These are phyloP conservation scores for Battus philenor DNA, from an alignment of 1,140 invertebrate species.

Conservation along the genomic window DNA sequence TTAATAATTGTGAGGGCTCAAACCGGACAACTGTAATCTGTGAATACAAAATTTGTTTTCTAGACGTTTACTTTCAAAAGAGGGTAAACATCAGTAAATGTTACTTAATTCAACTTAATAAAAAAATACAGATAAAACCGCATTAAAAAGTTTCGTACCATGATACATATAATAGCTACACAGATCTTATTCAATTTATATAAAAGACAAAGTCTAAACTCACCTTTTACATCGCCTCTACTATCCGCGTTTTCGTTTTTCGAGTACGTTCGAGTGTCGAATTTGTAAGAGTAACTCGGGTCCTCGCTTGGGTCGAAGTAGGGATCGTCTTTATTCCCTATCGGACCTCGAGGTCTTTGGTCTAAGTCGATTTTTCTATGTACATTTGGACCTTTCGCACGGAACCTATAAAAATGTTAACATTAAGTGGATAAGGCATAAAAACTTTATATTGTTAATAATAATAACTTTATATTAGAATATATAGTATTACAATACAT, in stretches of 20 bases:
- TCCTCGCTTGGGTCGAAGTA: slow-evolving; percentile 84
- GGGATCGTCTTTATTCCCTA: slow-evolving; percentile 80
- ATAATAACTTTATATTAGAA: too few relatives aligned
- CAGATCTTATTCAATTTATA: slow-evolving; percentile 9
- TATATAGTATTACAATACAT: too few relatives aligned
- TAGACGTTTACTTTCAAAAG: too few relatives aligned
- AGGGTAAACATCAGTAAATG: too few relatives aligned
- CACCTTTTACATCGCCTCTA: slow-evolving; percentile 77
- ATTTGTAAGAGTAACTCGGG: slow-evolving; percentile 82
- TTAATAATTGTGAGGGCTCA: too few relatives aligned
- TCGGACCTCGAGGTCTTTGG: slow-evolving; percentile 78
- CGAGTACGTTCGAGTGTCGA: slow-evolving; percentile 79
- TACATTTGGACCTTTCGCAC: slow-evolving; percentile 81
- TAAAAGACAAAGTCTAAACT: slow-evolving; percentile 11
- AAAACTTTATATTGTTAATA: too few relatives aligned
- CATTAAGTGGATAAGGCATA: not conserved
- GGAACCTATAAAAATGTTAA: slow-evolving; percentile 63
- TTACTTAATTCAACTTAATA: too few relatives aligned
- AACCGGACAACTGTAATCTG: too few relatives aligned
- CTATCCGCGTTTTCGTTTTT: slow-evolving; percentile 80
- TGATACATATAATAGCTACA: too few relatives aligned
- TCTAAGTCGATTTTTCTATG: slow-evolving; percentile 82
- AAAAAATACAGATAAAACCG: too few relatives aligned
- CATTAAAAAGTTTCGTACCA: too few relatives aligned
- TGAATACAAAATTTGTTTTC: too few relatives aligned